These are phyloP conservation scores for Chrysolina americana DNA, from an alignment of 2,888 invertebrate species.

Conservation along the genomic window DNA sequence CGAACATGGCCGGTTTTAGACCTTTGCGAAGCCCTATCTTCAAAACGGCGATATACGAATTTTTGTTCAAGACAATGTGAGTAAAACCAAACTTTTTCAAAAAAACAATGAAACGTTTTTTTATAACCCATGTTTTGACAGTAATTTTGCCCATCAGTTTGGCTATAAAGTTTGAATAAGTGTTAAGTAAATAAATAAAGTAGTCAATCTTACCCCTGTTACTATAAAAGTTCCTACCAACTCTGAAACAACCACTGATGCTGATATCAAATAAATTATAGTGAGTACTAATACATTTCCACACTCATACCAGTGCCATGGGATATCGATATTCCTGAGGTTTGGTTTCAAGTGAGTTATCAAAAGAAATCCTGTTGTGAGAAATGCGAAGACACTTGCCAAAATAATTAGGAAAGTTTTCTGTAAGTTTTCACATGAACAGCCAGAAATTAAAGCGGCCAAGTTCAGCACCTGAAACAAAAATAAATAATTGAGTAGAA, in stretches of 20 bases:
- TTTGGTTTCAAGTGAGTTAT: conserved; percentile 44
- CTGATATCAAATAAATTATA: conserved; percentile 38
- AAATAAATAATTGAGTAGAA: neutral
- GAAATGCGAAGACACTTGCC: conserved; percentile 43
- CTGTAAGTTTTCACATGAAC: conserved; percentile 31
- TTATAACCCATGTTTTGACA: neutral
- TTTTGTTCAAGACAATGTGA: too few species aligned
- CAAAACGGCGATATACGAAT: too few species aligned
- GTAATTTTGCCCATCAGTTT: too few species aligned
- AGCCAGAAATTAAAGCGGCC: conserved; percentile 32
- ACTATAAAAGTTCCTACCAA: conserved; percentile 53
- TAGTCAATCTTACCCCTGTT: conserved; percentile 52
- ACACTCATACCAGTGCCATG: conserved; percentile 54
- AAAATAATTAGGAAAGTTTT: conserved; percentile 39
- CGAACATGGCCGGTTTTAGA: too few species aligned
- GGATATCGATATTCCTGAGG: conserved; percentile 43
- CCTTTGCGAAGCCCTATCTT: too few species aligned
- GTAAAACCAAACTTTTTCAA: too few species aligned
- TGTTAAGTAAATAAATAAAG: neutral
- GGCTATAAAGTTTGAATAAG: too few species aligned
- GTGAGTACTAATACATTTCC: conserved; percentile 43
- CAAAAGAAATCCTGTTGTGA: conserved; percentile 45
- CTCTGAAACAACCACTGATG: conserved; percentile 45
- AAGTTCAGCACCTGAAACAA: conserved; percentile 41
- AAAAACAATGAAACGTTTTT: neutral